Evolutionary conservation across 2,888 invertebrate species (phyloP), one percentile per base, ranked within the genome.

Genomic region (Meandrusa payeni): DNA sequence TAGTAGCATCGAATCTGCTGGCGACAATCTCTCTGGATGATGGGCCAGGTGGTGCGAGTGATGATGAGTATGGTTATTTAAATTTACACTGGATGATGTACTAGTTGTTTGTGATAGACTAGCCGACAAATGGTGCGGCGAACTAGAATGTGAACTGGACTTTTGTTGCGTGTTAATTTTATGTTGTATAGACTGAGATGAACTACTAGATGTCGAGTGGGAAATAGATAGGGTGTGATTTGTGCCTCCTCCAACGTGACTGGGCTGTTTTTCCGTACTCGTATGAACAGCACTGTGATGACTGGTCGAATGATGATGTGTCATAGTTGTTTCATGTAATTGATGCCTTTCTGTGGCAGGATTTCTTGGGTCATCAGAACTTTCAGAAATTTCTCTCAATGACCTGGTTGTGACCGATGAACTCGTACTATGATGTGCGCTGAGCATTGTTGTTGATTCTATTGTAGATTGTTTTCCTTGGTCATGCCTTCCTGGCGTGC

Each of bases 321-420:
- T 91, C 77, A 91, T 81, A 2, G 91, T 91, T 47, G 91, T 91
- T 67, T 92, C 92, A 57, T 91, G 91, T 34, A 91, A 83, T 58
- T 90, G 90, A 68, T 91, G 91, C 46, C 91, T 77, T 57, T 91
- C 91, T 12, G 87, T 79, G 51, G 80, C 88, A 10, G 78, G 77
- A 64, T 87, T 69, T 63, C 88, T 71, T 17, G 81, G 77, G 54
- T 88, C 88, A 46, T 89, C 88, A 7, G 74, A 61, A 47, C 83
- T 86, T 60, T 90, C 90, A 10, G 90, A 85, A 50, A 90, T 89
- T 66, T 91, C 93, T 59, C 93, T 83, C 24, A 89, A 61, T 24
- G 89, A 89, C 56, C 93, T 89, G 3, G 93, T 91, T 7, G 93
- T 93, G n/a, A 93, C 90, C 9, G 92, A 92, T 47, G 91, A 91